These are phyloP conservation scores for Muscina levida DNA, from an alignment of 2,888 invertebrate genomes.

Conservation along the genomic window DNA sequence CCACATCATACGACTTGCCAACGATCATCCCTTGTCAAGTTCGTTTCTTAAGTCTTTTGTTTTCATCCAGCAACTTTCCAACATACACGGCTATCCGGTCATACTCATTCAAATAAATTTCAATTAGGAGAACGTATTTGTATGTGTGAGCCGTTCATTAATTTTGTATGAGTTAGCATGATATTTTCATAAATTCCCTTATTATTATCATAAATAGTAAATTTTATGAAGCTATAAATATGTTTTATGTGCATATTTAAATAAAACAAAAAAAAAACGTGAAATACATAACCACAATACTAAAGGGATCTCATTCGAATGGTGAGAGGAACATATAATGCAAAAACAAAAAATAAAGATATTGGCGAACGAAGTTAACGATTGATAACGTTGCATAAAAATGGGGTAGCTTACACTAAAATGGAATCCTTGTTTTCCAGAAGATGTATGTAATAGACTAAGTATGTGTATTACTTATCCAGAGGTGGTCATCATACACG, in stretches of 20 bases:
- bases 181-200: conserved; percentile 53
- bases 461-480: too few relatives aligned
- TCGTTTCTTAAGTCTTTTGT: conserved; percentile 19
- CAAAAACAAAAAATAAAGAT: too few relatives aligned
- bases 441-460: too few relatives aligned
- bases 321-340: background rate
- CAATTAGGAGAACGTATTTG: conserved; percentile 48
- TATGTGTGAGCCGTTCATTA: background rate
- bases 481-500: too few relatives aligned
- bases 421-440: too few relatives aligned
- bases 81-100: background rate
- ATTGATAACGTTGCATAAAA: too few relatives aligned
- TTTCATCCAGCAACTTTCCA: background rate
- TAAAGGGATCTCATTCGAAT: background rate
- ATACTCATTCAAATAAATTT: conserved; percentile 52
- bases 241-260: conserved; percentile 59
- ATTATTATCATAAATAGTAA: conserved; percentile 59
- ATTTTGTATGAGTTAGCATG: background rate
- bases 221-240: conserved; percentile 61
- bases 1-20: background rate
- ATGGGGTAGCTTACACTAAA: too few relatives aligned
- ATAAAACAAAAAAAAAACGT: conserved; percentile 13
- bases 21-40: background rate
- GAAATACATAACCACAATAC: conserved; percentile 3
- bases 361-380: too few relatives aligned